phyloP scores from a whole-genome alignment of 2,113 vertebrate genomes.

The Probosciger aterrimus region DNA sequence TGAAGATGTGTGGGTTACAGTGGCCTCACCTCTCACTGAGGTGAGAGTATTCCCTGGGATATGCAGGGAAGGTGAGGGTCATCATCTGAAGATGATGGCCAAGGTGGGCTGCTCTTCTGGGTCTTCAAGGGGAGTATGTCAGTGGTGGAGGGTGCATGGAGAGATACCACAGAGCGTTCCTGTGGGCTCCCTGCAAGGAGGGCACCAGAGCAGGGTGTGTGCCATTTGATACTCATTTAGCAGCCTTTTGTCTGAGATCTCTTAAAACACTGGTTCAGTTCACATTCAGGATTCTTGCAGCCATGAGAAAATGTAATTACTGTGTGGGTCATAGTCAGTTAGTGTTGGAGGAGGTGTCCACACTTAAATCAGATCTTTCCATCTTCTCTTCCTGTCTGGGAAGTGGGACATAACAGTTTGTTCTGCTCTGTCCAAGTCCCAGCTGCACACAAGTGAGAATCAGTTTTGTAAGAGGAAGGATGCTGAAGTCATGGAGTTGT shows the following conservation, averaged over 20 bases:
- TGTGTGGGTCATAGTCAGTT: background rate
- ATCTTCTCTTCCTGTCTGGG: background rate
- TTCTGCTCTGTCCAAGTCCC: background rate
- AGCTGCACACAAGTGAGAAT: rapidly evolving
- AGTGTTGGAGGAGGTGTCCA: background rate
- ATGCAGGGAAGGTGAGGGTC: background rate
- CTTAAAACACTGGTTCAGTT: background rate
- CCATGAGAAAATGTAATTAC: background rate
- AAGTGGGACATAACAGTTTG: background rate
- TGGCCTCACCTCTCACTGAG: background rate
- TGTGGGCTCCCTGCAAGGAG: background rate
- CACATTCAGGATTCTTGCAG: background rate
- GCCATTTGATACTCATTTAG: background rate
- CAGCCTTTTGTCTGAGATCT: background rate
- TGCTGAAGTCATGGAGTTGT: background rate
- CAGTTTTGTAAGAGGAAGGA: background rate
- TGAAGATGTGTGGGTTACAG: background rate
- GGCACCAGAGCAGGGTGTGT: background rate
- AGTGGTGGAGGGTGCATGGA: background rate
- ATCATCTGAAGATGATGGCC: background rate
- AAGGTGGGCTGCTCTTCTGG: background rate
- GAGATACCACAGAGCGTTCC: background rate
- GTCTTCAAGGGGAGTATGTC: background rate
- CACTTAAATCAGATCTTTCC: background rate
- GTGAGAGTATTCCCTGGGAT: background rate